phyloP scores from a whole-genome alignment of 2,797 vertebrate genomes.

The Hapalemur alaotrensis region DNA sequence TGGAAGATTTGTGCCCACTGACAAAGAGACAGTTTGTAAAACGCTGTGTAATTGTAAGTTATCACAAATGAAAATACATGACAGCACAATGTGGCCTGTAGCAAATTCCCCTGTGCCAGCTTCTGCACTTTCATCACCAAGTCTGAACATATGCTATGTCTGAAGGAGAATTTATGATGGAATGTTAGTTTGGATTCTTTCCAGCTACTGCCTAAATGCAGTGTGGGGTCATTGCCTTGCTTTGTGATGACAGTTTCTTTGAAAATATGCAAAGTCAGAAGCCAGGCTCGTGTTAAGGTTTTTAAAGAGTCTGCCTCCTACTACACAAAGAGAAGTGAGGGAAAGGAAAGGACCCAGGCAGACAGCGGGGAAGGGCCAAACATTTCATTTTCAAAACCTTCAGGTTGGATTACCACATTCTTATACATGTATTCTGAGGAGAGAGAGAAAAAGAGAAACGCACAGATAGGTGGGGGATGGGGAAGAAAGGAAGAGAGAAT shows the following conservation, averaged over 20 bases:
- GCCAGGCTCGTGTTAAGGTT: constrained; percentile 31
- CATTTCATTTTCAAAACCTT: constrained; percentile 60
- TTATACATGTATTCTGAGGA: neutral
- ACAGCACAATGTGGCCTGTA: constrained; percentile 5
- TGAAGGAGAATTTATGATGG: constrained; percentile 53
- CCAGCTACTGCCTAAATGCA: constrained; percentile 60
- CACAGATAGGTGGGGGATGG: no score
- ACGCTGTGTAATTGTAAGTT: constrained; percentile 57
- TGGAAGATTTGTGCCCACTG: constrained; percentile 58
- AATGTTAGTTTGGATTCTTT: constrained; percentile 49
- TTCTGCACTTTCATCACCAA: constrained; percentile 3
- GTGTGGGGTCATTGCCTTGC: constrained; percentile 40
- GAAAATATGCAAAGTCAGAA: constrained; percentile 59
- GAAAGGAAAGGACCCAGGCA: neutral
- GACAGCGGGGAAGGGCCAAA: neutral
- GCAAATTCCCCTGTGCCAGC: constrained; percentile 56
- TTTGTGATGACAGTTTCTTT: constrained; percentile 47
- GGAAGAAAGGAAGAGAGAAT: neutral
- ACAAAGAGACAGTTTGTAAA: constrained; percentile 63
- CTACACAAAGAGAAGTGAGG: neutral
- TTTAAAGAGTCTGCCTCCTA: constrained; percentile 43
- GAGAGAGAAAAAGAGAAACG: neutral
- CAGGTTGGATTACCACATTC: constrained; percentile 28
- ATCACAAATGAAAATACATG: constrained; percentile 59
- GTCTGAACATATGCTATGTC: constrained; percentile 45